Conservation (phyloP, 2,888 invertebrate species). For the Camponotus fellah region DNA sequence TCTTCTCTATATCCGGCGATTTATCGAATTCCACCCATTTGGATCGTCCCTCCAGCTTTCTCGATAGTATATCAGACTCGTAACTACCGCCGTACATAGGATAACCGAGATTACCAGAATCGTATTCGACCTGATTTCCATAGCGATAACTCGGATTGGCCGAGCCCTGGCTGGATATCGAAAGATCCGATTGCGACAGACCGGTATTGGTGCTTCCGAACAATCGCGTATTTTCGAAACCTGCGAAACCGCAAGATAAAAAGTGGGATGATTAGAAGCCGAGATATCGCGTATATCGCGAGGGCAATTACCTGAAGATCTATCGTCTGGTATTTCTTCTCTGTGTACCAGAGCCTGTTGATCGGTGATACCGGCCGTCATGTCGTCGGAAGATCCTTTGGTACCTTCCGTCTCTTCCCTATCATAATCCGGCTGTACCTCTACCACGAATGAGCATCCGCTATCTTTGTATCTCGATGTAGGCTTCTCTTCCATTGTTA, state of each 20-base stretch:
- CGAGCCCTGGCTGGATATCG: conserved; percentile 91
- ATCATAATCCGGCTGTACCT: conserved; percentile 81
- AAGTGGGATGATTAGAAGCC: not conserved
- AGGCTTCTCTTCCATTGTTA: conserved; percentile 82
- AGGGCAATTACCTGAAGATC: conserved; percentile 72
- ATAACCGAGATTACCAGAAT: conserved; percentile 91
- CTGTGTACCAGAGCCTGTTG: conserved; percentile 87
- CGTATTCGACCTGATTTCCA: conserved; percentile 93
- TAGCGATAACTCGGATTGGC: conserved; percentile 92
- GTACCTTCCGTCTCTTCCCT: conserved; percentile 72
- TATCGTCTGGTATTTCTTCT: conserved; percentile 81
- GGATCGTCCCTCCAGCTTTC: conserved; percentile 80
- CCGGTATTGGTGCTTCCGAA: conserved; percentile 90
- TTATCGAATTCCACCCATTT: conserved; percentile 85
- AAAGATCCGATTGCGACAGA: conserved; percentile 93
- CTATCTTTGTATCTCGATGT: conserved; percentile 79
- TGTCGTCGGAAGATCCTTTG: conserved; percentile 78
- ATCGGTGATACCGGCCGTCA: conserved; percentile 83
- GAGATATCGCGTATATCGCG: not conserved
- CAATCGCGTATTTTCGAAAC: conserved; percentile 84
- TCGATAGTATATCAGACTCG: conserved; percentile 84
- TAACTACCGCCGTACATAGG: conserved; percentile 88
- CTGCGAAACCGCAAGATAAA: conserved; percentile 61
- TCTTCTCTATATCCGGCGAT: conserved; percentile 84
- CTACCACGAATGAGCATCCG: conserved; percentile 83